Evolutionary conservation across 1,140 invertebrate species (phyloP).

Genomic region (Drosophila auraria): DNA sequence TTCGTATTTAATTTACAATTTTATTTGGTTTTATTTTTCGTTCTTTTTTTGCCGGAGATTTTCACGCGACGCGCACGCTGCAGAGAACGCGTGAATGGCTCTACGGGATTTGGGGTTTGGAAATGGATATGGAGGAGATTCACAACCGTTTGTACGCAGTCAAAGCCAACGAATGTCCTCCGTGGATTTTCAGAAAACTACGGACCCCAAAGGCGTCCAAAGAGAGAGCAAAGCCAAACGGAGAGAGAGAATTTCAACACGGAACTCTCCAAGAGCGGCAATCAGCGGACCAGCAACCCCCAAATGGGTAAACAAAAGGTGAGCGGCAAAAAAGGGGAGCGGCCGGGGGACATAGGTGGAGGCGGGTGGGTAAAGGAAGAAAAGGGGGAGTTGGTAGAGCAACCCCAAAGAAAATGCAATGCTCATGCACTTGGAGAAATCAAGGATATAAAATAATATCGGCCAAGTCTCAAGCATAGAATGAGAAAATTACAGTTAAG

Average conservation of each 20-base stretch:
- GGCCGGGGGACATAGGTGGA: slow-evolving; percentile 3
- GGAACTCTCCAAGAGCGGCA: slow-evolving; percentile 58
- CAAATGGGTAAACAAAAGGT: slow-evolving; percentile 60
- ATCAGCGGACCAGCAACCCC: slow-evolving; percentile 54
- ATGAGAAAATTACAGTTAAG: too few species aligned
- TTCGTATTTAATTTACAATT: slow-evolving; percentile 33
- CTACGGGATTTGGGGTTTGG: slow-evolving; percentile 34
- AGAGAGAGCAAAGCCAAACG: slow-evolving; percentile 29
- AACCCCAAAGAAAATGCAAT: slow-evolving; percentile 59
- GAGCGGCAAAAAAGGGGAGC: slow-evolving; percentile 24
- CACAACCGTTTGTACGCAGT: slow-evolving; percentile 83
- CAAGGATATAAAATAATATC: too few species aligned
- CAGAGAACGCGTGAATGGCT: slow-evolving; percentile 41
- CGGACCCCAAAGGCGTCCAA: slow-evolving; percentile 48
- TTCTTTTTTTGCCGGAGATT: slow-evolving; percentile 43
- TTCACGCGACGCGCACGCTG: slow-evolving; percentile 64
- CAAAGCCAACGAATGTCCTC: slow-evolving; percentile 77
- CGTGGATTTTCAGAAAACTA: slow-evolving; percentile 42
- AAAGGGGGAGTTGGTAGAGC: slow-evolving; percentile 31
- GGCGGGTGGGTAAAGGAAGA: slow-evolving; percentile 2
- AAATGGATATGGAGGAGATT: slow-evolving; percentile 46
- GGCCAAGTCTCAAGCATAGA: too few species aligned
- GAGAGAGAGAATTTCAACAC: slow-evolving; percentile 62
- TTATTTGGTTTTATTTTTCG: slow-evolving; percentile 25
- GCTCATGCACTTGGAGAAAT: slow-evolving; percentile 8